phyloP scores from a whole-genome alignment of 2,888 invertebrate genomes.

The Perithous albicinctus region DNA sequence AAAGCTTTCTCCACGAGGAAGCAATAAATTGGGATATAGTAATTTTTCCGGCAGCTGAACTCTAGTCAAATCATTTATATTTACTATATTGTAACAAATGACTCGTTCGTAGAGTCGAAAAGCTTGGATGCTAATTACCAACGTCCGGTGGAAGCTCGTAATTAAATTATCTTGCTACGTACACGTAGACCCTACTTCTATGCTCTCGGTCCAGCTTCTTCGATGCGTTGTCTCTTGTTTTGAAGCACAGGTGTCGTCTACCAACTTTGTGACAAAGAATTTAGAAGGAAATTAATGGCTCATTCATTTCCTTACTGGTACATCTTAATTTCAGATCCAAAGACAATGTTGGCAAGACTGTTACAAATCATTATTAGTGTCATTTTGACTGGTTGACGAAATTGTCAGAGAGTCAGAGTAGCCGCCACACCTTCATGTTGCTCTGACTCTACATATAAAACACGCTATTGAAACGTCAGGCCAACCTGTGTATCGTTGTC shows the following conservation, averaged over 20 bases:
- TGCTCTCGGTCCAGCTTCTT: slow-evolving; percentile 4
- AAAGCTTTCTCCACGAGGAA: too few relatives aligned
- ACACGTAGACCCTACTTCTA: not conserved
- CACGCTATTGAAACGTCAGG: too few relatives aligned
- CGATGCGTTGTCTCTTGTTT: not conserved
- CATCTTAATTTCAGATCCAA: too few relatives aligned
- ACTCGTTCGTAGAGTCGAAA: slow-evolving; percentile 14
- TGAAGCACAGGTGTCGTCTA: not conserved
- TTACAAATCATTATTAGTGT: slow-evolving; percentile 7
- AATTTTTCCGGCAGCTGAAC: too few relatives aligned
- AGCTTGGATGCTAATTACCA: slow-evolving; percentile 62
- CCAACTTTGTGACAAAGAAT: not conserved
- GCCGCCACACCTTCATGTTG: slow-evolving; percentile 40
- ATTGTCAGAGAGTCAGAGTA: slow-evolving; percentile 23
- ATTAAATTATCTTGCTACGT: slow-evolving; percentile 52
- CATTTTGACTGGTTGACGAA: not conserved
- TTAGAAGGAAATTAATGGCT: not conserved
- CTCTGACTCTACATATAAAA: slow-evolving; percentile 23
- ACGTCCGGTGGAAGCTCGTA: slow-evolving; percentile 61
- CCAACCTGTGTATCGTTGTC: too few relatives aligned
- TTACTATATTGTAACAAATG: not conserved
- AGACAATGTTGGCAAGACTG: too few relatives aligned
- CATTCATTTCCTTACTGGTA: too few relatives aligned
- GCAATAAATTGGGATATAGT: too few relatives aligned
- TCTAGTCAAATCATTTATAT: too few relatives aligned